Conservation (phyloP, 2,113 vertebrate genomes). For the Cygnus atratus region DNA sequence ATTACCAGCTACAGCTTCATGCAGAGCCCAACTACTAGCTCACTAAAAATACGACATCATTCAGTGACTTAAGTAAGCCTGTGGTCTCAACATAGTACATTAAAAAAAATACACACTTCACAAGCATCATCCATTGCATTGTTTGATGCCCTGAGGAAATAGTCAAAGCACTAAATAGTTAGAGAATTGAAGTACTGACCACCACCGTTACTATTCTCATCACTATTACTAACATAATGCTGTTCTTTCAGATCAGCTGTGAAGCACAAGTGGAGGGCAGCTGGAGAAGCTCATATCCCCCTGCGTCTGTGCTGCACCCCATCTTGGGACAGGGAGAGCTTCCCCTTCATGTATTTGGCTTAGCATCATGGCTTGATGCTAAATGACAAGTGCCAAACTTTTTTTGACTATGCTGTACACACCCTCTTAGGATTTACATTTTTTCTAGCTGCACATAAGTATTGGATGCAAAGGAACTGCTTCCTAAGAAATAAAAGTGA, state of each 20-base stretch:
- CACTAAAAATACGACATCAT: not conserved
- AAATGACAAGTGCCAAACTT: not conserved
- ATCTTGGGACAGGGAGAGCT: not conserved
- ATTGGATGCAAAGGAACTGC: not conserved
- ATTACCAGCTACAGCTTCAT: not conserved
- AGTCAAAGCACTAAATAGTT: not conserved
- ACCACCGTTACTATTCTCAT: not conserved
- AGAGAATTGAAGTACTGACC: not conserved
- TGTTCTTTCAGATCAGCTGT: not conserved
- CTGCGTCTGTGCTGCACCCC: not conserved
- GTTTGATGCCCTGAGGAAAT: not conserved
- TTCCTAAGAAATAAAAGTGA: not conserved
- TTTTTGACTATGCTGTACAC: not conserved
- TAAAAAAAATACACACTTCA: not conserved
- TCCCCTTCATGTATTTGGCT: not conserved
- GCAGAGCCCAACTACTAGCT: not conserved
- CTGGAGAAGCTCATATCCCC: rapidly evolving
- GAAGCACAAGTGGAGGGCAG: not conserved
- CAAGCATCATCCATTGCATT: not conserved
- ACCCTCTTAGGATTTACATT: not conserved
- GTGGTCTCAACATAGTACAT: rapidly evolving
- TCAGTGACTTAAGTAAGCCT: not conserved
- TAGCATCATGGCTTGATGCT: not conserved
- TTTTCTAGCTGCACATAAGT: not conserved
- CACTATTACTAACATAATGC: not conserved